phyloP scores from a whole-genome alignment of 2,888 invertebrate genomes.

The Drosophila vallismaia region DNA sequence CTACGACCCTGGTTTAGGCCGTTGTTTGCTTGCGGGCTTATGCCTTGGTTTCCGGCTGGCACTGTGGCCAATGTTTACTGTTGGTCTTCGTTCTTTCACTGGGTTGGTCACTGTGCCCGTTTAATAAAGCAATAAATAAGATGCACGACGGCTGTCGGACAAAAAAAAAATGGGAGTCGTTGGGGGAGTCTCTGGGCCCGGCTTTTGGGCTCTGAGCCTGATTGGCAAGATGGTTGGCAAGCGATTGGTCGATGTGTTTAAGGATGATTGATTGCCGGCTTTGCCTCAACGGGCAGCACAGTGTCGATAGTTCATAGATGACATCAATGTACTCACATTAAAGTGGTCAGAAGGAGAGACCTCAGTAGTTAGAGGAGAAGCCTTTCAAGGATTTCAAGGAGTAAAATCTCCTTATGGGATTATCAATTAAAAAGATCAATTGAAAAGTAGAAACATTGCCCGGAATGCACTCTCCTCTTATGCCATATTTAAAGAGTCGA shows the following conservation, averaged over 20 bases:
- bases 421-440: neutral
- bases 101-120: slow-evolving; percentile 16
- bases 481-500: neutral
- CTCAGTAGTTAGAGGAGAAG: neutral
- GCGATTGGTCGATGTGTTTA: slow-evolving; percentile 29
- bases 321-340: neutral
- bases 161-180: neutral
- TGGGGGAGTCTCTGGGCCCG: neutral
- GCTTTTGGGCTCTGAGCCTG: slow-evolving; percentile 3
- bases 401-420: no score
- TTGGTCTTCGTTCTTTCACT: neutral
- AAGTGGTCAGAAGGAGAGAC: neutral
- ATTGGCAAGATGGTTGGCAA: slow-evolving; percentile 22
- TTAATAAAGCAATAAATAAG: slow-evolving; percentile 60
- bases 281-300: slow-evolving; percentile 11
- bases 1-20: slow-evolving; percentile 5
- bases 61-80: slow-evolving; percentile 14
- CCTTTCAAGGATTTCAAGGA: no score
- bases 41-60: slow-evolving; percentile 29
- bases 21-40: slow-evolving; percentile 40
- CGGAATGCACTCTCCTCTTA: neutral
- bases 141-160: slow-evolving; percentile 20
- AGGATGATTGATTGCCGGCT: slow-evolving; percentile 33
- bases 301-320: neutral
- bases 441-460: neutral